phyloP scores from a whole-genome alignment of 2,888 invertebrate species.

The Ditylenchus weischeri region DNA sequence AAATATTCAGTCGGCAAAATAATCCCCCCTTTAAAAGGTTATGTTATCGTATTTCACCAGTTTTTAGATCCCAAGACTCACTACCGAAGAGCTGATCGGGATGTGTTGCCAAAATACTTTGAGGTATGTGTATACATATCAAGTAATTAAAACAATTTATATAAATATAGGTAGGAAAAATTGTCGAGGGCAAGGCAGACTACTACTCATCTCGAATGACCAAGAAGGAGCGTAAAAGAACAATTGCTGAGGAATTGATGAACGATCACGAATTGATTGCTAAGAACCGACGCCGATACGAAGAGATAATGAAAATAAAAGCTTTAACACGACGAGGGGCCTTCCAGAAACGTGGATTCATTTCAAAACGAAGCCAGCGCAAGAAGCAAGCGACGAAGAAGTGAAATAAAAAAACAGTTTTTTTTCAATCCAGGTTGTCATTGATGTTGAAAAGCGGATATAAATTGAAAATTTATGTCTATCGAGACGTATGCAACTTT shows the following conservation, averaged over 20 bases:
- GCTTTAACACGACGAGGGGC: constrained; percentile 22
- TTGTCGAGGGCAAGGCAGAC: constrained; percentile 79
- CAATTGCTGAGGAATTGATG: constrained; percentile 87
- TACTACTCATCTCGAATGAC: constrained; percentile 79
- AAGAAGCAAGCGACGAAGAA: constrained; percentile 12
- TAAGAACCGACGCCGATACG: constrained; percentile 36
- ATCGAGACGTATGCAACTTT: too few species aligned
- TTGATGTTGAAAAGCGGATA: background rate
- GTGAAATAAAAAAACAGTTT: background rate
- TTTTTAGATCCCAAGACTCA: constrained; percentile 79
- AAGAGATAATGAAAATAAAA: constrained; percentile 28
- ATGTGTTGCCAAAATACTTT: constrained; percentile 85
- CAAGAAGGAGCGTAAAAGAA: constrained; percentile 79
- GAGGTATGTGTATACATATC: constrained; percentile 66
- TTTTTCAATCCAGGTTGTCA: background rate
- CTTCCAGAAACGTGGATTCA: constrained; percentile 15
- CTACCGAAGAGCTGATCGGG: constrained; percentile 82
- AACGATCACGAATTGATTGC: constrained; percentile 75
- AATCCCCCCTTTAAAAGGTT: too few species aligned
- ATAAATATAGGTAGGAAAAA: constrained; percentile 62
- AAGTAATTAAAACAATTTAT: background rate
- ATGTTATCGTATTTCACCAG: too few species aligned
- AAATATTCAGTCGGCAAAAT: too few species aligned
- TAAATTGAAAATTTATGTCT: too few species aligned
- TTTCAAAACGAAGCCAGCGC: constrained; percentile 22